Evolutionary conservation across 1,140 invertebrate genomes (phyloP).

Genomic region (Helicoverpa zea): DNA sequence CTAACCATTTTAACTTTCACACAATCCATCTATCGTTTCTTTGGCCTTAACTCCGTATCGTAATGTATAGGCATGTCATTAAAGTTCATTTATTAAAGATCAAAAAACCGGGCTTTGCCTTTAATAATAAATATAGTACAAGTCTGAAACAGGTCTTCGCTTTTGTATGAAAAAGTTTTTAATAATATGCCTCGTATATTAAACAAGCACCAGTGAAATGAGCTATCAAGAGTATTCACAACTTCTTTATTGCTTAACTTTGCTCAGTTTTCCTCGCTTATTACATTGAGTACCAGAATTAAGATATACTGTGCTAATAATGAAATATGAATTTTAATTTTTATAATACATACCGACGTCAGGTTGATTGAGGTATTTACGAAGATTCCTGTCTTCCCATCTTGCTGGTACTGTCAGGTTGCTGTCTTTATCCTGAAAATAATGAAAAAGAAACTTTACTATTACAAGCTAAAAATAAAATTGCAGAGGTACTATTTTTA

Average conservation of each 20-base stretch:
- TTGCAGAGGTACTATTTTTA: not conserved
- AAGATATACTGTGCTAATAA: no score
- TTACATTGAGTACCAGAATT: no score
- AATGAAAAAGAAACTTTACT: slow-evolving; percentile 61
- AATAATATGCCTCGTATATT: not conserved
- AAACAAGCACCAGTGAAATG: not conserved
- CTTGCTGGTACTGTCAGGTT: slow-evolving; percentile 90
- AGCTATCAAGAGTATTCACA: not conserved
- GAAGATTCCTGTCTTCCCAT: slow-evolving; percentile 90
- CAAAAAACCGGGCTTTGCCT: no score
- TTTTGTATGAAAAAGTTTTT: not conserved
- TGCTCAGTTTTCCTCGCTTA: no score
- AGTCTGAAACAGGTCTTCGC: no score
- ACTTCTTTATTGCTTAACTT: slow-evolving; percentile 2
- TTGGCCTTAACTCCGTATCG: no score
- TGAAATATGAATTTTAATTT: no score
- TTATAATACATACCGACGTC: slow-evolving; percentile 89
- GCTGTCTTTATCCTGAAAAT: slow-evolving; percentile 87
- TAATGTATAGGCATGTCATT: no score
- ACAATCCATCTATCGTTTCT: no score
- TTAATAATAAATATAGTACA: no score
- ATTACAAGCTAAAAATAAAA: not conserved
- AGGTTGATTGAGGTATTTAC: slow-evolving; percentile 89
- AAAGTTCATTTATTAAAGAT: no score
- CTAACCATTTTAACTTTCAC: no score